These are phyloP conservation scores for Netelia melanura DNA, from an alignment of 2,888 invertebrate species.

Conservation along the genomic window DNA sequence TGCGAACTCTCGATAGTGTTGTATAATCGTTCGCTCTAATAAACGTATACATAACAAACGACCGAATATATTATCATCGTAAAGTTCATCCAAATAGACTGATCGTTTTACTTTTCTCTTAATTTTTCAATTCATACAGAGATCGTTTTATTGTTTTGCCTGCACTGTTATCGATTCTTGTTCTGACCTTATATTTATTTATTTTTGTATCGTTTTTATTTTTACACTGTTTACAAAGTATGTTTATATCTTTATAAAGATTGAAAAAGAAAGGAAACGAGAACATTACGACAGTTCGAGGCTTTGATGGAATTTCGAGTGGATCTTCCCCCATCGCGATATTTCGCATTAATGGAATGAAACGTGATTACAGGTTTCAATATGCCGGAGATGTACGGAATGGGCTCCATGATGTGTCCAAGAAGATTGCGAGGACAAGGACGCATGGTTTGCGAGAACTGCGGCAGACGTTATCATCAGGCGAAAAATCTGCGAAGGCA, in stretches of 20 bases:
- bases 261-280: background rate
- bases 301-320: conserved; percentile 21
- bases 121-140: conserved; percentile 11
- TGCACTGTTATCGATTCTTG: conserved; percentile 38
- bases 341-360: conserved; percentile 31
- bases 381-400: conserved; percentile 64
- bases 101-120: background rate
- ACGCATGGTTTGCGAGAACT: conserved; percentile 84
- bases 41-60: background rate
- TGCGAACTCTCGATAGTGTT: conserved; percentile 27
- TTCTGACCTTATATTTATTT: conserved; percentile 1
- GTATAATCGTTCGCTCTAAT: conserved; percentile 36
- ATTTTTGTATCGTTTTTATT: conserved; percentile 1
- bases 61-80: background rate
- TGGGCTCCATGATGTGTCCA: conserved; percentile 58
- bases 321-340: background rate
- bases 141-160: conserved; percentile 31
- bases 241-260: background rate
- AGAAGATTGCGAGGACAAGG: conserved; percentile 81
- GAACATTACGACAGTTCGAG: conserved; percentile 11
- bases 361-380: conserved; percentile 77
- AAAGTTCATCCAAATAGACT: background rate
- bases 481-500: conserved; percentile 86
- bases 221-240: background rate
- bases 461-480: conserved; percentile 86